Base-by-base conservation (phyloP, 1,140 invertebrate species). In the Diachasma alloeum region DNA sequence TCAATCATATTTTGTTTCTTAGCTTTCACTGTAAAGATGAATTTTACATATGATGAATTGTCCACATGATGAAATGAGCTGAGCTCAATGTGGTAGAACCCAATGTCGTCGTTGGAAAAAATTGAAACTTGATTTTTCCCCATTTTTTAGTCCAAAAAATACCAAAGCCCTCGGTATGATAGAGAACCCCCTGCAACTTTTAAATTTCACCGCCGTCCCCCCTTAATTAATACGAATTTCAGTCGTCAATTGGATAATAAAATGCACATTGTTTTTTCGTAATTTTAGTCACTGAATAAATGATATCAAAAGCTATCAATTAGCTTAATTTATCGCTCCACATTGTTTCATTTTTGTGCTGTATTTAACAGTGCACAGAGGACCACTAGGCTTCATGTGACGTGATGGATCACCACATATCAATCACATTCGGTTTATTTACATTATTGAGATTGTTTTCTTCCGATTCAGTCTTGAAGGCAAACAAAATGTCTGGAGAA, bases 381-480 rank as follows among this genome's bases (percentile, higher is more conserved):
- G 13, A 37, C 31, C 66, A 68, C 31, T 68, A 11, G n/a, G n/a
- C 39, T 46, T 48, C 26, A 48, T 26, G 22, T 26, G 22, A 71
- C 13, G 10, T 48, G 22, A 69, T 19, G 15, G 39, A 71, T 44
- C 15, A 24, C 19, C 15, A 19, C 17, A 4, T 26, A 48, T 71
- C 70, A 72, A 53, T 72, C 48, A 72, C 69, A 71, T 46, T 71
- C 42, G 19, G 53, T 56, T 74, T 22, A 72, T 67, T 67, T n/a
- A 67, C 36, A 42, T 67, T 56, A 74, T 36, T 48, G 17, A 24
- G 15, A 37, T 59, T 63, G 31, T 19, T 56, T 24, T 63, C 44
- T 76, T 71, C 70, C 69, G 26, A 68, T 39, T 76, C 74, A 76
- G 74, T 76, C 74, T 76, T 76, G 15, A 70, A 22, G n/a, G 46